phyloP scores from a whole-genome alignment of 2,113 vertebrate species.

The Gallinago media region DNA sequence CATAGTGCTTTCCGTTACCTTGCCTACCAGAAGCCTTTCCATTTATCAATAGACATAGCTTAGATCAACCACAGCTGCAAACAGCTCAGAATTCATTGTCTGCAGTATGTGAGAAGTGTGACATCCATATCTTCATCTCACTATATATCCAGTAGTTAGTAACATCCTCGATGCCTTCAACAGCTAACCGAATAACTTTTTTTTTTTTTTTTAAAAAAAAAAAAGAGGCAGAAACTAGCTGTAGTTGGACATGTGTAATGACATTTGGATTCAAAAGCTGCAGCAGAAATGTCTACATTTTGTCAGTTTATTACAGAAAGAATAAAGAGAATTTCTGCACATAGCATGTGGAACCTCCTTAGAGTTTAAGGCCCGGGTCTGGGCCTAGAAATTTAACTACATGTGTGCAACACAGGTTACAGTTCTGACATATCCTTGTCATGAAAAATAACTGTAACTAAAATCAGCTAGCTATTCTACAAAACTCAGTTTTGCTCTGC shows the following conservation, averaged over 20 bases:
- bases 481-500: background rate
- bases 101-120: background rate
- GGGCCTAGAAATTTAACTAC: background rate
- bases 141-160: background rate
- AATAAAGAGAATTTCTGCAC: background rate
- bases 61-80: constrained; percentile 22
- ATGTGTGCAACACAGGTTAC: background rate
- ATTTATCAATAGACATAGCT: constrained; percentile 41
- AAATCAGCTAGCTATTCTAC: background rate
- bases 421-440: background rate
- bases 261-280: background rate
- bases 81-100: constrained; percentile 37
- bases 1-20: constrained; percentile 36
- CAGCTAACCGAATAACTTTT: background rate
- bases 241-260: background rate
- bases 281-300: background rate
- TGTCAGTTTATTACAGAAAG: background rate
- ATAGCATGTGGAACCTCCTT: background rate
- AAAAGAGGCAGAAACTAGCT: background rate
- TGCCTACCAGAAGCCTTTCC: constrained; percentile 39
- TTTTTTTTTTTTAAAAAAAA: background rate
- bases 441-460: background rate
- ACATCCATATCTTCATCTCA: background rate
- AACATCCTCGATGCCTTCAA: background rate
- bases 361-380: background rate